These are phyloP conservation scores for Oxyruncus cristatus DNA, from an alignment of 2,113 vertebrate species.

Conservation along the genomic window DNA sequence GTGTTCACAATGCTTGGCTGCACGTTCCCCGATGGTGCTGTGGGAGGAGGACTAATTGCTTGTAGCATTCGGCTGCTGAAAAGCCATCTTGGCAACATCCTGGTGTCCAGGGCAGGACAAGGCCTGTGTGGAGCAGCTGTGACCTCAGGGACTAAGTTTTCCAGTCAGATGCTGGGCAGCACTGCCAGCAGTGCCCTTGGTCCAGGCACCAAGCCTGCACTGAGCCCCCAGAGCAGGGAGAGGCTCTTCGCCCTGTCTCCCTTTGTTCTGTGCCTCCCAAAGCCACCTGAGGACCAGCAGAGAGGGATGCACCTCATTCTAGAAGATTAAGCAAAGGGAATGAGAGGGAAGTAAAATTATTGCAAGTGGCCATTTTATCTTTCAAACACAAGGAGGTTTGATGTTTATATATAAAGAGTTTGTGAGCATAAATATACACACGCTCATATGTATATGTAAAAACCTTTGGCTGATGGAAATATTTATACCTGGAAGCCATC, in stretches of 20 bases:
- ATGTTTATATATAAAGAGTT: background rate
- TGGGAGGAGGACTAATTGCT: background rate
- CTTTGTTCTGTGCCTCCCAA: background rate
- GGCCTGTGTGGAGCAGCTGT: background rate
- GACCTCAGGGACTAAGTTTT: background rate
- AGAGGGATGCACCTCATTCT: background rate
- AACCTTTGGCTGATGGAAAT: constrained; percentile 40
- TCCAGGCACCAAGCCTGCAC: background rate
- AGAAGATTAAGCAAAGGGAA: background rate
- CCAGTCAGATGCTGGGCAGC: background rate
- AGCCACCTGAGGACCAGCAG: background rate
- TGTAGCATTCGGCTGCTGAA: background rate
- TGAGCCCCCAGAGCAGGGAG: background rate
- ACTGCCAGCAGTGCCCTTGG: background rate
- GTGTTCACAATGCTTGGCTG: background rate
- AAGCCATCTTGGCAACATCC: background rate
- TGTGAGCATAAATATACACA: background rate
- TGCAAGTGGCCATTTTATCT: background rate
- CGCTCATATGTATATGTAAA: background rate
- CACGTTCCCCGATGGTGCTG: background rate
- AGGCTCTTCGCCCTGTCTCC: background rate
- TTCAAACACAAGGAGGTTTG: background rate
- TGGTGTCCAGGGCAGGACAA: background rate
- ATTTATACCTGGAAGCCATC: constrained; percentile 49
- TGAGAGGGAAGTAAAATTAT: background rate